Base-by-base conservation (phyloP, 2,888 invertebrate genomes). In the Dasypolia templi region DNA sequence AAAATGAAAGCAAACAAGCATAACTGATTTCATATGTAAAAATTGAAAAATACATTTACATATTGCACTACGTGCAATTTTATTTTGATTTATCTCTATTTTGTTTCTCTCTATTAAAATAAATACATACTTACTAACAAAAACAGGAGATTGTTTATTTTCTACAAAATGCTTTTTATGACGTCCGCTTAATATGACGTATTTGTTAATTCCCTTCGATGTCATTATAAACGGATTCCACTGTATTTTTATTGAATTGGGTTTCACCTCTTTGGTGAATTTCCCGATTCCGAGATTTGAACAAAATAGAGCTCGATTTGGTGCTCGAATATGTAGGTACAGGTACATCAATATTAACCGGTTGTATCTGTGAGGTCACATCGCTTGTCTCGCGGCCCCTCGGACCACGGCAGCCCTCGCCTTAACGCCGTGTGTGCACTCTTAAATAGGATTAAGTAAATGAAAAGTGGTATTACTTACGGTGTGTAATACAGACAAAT, bases 401-500 rank as follows among this genome's bases (percentile, higher is more conserved):
- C 72, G 61, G 77, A 61, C 59, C 39, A 14, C 73, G 29, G 35
- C 65, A 63, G 65, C 44, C n/a, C 62, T 39, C 72, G 26, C 64
- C 56, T 66, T 32, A 63, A 58, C 46, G 66, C 63, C 79, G 73
- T 80, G 81, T 82, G 81, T 83, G 81, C 83, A 77, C 73, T 81
- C 82, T 83, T 84, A 83, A 84, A 88, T 79, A 81, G 85, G 82
- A 86, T 80, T 82, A 79, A 78, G 75, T 64, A 77, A 81, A 79
- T 86, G 83, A 83, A 84, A 80, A 79, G 64, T 79, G 66, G 46
- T 81, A 82, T 82, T 77, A 86, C 87, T 87, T 82, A 82, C 86
- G 39, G 49, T 32, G 68, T 71, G 62, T 82, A 78, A 78, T 68
- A 46, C 77, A 77, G 83, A 81, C 64, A 70, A 82, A 82, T 73